Conservation (phyloP, 2,888 invertebrate genomes). For the Caenorhabditis wallacei region DNA sequence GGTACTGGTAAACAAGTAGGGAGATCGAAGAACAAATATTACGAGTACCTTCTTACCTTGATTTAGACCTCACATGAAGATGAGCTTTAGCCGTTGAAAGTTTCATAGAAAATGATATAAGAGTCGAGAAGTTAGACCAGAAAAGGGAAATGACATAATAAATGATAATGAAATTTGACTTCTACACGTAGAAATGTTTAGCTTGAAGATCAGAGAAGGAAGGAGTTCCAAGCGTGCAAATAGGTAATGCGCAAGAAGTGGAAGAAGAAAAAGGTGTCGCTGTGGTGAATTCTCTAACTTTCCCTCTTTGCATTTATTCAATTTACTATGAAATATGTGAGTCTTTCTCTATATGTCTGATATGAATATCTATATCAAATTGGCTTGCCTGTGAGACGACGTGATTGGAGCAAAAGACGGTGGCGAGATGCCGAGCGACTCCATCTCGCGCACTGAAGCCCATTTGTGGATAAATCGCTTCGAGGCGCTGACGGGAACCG, state of each 20-base stretch:
- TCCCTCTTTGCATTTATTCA: constrained; percentile 19
- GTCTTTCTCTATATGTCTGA: not conserved
- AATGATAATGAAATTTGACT: constrained; percentile 44
- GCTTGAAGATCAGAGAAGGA: constrained; percentile 29
- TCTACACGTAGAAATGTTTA: constrained; percentile 20
- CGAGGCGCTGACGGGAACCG: constrained; percentile 65
- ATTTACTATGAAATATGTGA: constrained; percentile 9
- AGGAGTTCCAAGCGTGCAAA: constrained; percentile 33
- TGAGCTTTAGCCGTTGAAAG: constrained; percentile 7
- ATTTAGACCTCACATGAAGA: constrained; percentile 30
- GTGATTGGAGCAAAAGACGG: constrained; percentile 35
- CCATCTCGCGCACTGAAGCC: constrained; percentile 73
- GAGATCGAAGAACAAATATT: not conserved
- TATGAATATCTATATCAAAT: not conserved
- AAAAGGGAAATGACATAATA: constrained; percentile 22
- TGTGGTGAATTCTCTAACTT: constrained; percentile 15
- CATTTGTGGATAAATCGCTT: constrained; percentile 72
- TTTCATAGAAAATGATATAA: not conserved
- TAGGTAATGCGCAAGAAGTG: constrained; percentile 28
- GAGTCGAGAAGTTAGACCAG: not conserved
- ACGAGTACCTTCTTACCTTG: constrained; percentile 37
- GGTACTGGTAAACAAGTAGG: not conserved
- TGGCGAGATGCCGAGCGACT: constrained; percentile 58
- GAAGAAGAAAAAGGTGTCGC: constrained; percentile 3
- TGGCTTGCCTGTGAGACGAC: constrained; percentile 60